A percentile compares a stretch with the other conserved stretches of the same genome.
Evolutionary conservation across 2,113 vertebrate species (phyloP).

Genomic region (Hyla sarda): DNA sequence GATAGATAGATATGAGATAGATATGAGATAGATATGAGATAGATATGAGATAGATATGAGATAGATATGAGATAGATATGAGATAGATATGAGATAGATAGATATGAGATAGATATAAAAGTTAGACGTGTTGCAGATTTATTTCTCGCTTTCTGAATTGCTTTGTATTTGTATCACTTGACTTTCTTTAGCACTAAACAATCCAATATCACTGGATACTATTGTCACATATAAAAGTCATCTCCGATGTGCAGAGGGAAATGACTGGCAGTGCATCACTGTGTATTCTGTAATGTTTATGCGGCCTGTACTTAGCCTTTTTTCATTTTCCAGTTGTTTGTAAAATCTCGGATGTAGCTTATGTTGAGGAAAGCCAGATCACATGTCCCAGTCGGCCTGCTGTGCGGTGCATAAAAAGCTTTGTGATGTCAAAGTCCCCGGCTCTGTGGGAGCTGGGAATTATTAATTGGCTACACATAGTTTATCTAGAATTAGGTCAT

Average conservation of each 20-base stretch:
- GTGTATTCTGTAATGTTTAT: not conserved
- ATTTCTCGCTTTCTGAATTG: no score
- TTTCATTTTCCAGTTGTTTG: conserved; percentile 40
- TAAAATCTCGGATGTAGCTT: conserved; percentile 41
- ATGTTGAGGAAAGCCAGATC: conserved; percentile 38
- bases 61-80: no score
- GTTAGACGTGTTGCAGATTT: no score
- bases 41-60: no score
- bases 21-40: no score
- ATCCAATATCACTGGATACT: not conserved
- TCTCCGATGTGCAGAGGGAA: not conserved
- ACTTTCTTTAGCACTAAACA: not conserved
- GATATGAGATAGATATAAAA: no score
- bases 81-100: no score
- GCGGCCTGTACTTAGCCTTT: not conserved
- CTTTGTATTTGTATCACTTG: not conserved
- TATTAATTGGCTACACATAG: conserved; percentile 43
- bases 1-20: no score
- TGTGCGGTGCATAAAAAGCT: conserved; percentile 33
- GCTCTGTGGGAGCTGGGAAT: conserved; percentile 35
- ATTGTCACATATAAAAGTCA: not conserved
- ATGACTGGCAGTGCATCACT: not conserved
- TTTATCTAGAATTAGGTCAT: conserved; percentile 51
- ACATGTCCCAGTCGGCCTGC: not conserved
- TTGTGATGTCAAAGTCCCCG: conserved; percentile 37